Conservation (phyloP, 2,888 invertebrate species). For the Melanargia galathea region DNA sequence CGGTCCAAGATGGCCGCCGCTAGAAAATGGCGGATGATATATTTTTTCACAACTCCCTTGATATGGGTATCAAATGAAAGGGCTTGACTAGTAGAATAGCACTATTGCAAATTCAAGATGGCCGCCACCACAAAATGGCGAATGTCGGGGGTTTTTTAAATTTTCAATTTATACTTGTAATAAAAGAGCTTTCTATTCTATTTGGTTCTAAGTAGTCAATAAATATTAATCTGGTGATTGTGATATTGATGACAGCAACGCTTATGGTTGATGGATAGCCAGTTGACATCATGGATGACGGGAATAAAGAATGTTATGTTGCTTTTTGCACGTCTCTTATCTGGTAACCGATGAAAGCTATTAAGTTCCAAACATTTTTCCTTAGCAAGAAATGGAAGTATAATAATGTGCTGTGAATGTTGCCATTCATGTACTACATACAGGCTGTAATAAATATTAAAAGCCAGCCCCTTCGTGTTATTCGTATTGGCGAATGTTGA, state of each 20-base stretch:
- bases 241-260: background rate
- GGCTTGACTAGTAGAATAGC: too few species aligned
- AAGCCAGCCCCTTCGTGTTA: conserved; percentile 9
- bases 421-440: conserved; percentile 19
- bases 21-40: too few species aligned
- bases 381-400: background rate
- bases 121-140: too few species aligned
- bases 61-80: too few species aligned
- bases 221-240: background rate
- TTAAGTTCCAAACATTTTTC: conserved; percentile 16
- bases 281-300: conserved; percentile 11
- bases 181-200: too few species aligned
- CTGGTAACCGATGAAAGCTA: conserved; percentile 22
- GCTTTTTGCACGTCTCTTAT: conserved; percentile 24
- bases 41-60: too few species aligned
- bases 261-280: conserved; percentile 15
- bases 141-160: too few species aligned
- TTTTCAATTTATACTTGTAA: too few species aligned
- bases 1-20: too few species aligned
- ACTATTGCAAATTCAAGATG: too few species aligned
- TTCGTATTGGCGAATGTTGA: conserved; percentile 14
- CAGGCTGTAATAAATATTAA: conserved; percentile 16
- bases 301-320: conserved; percentile 10
- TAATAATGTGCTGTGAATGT: conserved; percentile 10
- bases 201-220: too few species aligned